These are phyloP conservation scores for Sinopyrophorus schimmeli DNA, from an alignment of 2,888 invertebrate species.

Conservation along the genomic window DNA sequence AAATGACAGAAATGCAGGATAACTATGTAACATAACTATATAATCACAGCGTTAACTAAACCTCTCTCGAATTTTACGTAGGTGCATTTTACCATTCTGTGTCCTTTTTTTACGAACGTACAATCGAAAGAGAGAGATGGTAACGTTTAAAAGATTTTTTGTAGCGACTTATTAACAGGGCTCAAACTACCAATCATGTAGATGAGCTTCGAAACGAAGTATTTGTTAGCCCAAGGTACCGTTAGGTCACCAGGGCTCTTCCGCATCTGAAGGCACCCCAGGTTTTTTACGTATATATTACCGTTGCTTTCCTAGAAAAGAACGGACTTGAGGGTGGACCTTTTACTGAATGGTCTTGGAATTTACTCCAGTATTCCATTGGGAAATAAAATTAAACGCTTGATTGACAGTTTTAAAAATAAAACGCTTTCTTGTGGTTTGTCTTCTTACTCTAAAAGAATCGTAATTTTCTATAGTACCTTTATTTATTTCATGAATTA, in stretches of 20 bases:
- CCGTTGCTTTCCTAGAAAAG: conserved; percentile 46
- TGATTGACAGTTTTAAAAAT: no score
- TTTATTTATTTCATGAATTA: no score
- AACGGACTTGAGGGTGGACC: conserved; percentile 37
- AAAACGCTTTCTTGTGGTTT: no score
- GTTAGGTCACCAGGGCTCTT: conserved; percentile 40
- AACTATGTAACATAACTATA: conserved; percentile 22
- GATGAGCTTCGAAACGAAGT: conserved; percentile 37
- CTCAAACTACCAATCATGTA: conserved; percentile 41
- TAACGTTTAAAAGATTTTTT: no score
- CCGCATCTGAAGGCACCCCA: conserved; percentile 41
- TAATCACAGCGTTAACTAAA: conserved; percentile 11
- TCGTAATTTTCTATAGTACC: no score
- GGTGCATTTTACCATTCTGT: no score
- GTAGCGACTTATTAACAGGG: conserved; percentile 32
- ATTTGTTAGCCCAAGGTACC: conserved; percentile 39
- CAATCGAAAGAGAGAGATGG: no score
- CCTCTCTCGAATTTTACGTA: no score
- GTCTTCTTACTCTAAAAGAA: no score
- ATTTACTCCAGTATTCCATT: no score
- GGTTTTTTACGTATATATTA: conserved; percentile 36
- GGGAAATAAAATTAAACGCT: no score
- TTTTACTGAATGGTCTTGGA: conserved; percentile 26
- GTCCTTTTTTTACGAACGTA: no score
- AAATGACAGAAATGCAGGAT: conserved; percentile 26